These are phyloP conservation scores for Ceratina australensis DNA, from an alignment of 1,140 invertebrate species.

Conservation along the genomic window DNA sequence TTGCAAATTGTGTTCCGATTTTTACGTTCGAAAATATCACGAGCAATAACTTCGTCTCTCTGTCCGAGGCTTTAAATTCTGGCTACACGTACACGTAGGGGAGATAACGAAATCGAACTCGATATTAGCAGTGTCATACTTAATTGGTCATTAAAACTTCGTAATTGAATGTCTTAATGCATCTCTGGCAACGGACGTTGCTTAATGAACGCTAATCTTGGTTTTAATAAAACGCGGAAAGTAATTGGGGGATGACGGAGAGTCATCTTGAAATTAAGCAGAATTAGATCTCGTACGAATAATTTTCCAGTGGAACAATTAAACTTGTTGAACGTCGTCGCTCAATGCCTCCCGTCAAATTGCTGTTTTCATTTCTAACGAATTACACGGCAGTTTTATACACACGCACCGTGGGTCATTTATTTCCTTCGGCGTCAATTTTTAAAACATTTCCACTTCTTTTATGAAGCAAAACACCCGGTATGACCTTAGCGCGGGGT, in stretches of 20 bases:
- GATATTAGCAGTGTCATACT: slow-evolving; percentile 37
- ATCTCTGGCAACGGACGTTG: slow-evolving; percentile 14
- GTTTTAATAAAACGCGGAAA: slow-evolving; percentile 40
- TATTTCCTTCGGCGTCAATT: no score
- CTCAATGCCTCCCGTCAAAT: no score
- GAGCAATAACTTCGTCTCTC: background rate
- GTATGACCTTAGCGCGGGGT: no score
- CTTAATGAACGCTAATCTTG: slow-evolving; percentile 48
- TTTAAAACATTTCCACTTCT: no score
- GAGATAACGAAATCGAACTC: slow-evolving; percentile 24
- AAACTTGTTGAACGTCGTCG: no score
- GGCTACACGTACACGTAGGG: background rate
- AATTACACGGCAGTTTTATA: no score
- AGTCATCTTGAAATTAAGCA: slow-evolving; percentile 3
- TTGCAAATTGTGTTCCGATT: no score
- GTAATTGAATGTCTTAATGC: slow-evolving; percentile 48
- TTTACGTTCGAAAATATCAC: no score
- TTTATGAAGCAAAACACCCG: no score
- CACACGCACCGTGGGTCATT: no score
- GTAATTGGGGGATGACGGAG: background rate
- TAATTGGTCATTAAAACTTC: slow-evolving; percentile 59
- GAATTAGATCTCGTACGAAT: slow-evolving; percentile 3
- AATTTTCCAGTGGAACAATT: background rate
- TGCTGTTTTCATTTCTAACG: no score
- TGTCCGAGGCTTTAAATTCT: background rate